Evolutionary conservation across 2,888 invertebrate species (phyloP).

Genomic region (Bellardia pandia): DNA sequence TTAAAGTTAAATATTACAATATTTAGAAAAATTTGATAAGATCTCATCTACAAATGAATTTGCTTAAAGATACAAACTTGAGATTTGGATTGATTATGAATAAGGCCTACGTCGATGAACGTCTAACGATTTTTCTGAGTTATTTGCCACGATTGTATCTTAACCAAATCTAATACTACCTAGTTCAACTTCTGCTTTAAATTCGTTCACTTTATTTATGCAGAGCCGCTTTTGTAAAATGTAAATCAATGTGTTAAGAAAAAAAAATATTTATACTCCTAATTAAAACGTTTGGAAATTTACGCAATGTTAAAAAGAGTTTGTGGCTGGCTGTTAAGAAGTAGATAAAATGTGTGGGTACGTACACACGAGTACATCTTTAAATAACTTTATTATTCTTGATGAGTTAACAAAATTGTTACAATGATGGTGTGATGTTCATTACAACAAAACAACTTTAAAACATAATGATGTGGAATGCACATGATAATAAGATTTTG

Average conservation of each 20-base stretch:
- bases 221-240: no score
- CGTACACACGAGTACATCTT: background rate
- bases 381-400: slow-evolving; percentile 56
- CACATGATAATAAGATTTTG: slow-evolving; percentile 37
- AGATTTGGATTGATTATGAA: no score
- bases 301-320: background rate
- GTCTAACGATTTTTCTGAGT: no score
- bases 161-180: no score
- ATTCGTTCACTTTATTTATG: no score
- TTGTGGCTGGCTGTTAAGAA: background rate
- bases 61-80: no score
- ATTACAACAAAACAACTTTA: background rate
- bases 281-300: background rate
- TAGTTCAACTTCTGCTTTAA: no score
- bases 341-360: background rate
- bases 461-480: slow-evolving; percentile 1
- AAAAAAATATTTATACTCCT: background rate
- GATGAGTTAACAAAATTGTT: slow-evolving; percentile 60
- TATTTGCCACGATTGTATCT: no score
- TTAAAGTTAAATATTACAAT: no score
- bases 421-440: background rate
- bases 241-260: background rate
- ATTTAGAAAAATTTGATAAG: no score
- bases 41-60: no score
- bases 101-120: no score